These are phyloP conservation scores for Chymomyza fuscimana DNA, from an alignment of 2,888 invertebrate species.

Conservation along the genomic window DNA sequence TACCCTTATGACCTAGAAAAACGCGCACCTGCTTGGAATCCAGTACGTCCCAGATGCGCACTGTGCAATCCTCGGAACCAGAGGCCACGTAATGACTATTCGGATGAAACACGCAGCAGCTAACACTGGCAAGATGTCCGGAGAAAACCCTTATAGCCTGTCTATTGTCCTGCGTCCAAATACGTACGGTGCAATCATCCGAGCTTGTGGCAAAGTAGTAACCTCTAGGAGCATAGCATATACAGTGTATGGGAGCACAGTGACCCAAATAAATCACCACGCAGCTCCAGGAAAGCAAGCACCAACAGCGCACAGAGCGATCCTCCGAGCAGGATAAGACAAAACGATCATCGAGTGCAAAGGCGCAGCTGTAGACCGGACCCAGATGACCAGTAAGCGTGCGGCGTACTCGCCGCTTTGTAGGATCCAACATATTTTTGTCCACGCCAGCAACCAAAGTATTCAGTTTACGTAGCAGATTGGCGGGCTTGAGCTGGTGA, in stretches of 20 bases:
- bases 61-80: constrained; percentile 54
- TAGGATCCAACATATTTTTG: constrained; percentile 40
- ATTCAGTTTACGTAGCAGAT: constrained; percentile 27
- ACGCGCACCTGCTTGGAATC: constrained; percentile 48
- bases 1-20: constrained; percentile 40
- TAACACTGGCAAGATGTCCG: constrained; percentile 50
- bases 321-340: constrained; percentile 52
- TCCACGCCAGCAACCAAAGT: constrained; percentile 42
- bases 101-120: constrained; percentile 51
- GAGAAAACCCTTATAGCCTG: constrained; percentile 34
- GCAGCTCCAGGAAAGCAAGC: constrained; percentile 55
- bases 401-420: constrained; percentile 16
- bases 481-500: constrained; percentile 45
- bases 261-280: constrained; percentile 58
- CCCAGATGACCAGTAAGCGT: constrained; percentile 51
- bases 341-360: constrained; percentile 45
- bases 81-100: constrained; percentile 59
- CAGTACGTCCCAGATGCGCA: constrained; percentile 55
- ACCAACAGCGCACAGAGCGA: constrained; percentile 53
- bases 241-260: constrained; percentile 32
- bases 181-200: constrained; percentile 49
- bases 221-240: constrained; percentile 50
- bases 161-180: constrained; percentile 51
- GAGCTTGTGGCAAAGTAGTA: constrained; percentile 53
- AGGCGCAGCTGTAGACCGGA: constrained; percentile 37